Evolutionary conservation across 2,797 vertebrate species (phyloP), one percentile per base, ranked within the genome.

Genomic region (Linurgus olivaceus): DNA sequence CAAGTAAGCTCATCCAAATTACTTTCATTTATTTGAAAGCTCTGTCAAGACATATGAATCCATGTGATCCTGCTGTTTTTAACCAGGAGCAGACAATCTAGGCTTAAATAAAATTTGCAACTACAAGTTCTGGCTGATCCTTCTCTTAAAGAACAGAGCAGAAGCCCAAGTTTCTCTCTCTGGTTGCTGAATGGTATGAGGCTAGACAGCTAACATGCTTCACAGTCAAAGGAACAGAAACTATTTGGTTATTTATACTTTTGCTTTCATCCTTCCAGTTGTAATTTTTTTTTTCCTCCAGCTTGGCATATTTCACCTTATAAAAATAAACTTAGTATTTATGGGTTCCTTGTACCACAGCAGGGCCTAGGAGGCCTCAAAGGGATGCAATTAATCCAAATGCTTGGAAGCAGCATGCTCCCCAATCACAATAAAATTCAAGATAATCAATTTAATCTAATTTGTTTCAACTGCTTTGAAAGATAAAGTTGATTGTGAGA

Each of bases 391-490:
- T 97, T 97, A 96, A 95, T 92, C 31, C 18, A 31, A 94, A 90
- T 89, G 84, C 44, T 67, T 95, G 80, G 79, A 93, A 96, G 85
- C 89, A 97, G 88, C 95, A 86, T 75, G 93, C n/a, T 91, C 73
- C 19, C 77, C 38, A 94, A 44, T 57, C 50, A 79, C 51, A 75
- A 63, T 62, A 83, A 95, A 97, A 96, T 81, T 90, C 61, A 86
- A 73, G 33, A 48, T 94, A 93, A 97, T 95, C 3, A 92, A 93
- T 97, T 96, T 88, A 75, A 55, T 45, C 82, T 94, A 68, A 88
- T 94, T 94, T 96, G 15, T 90, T 96, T 88, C 94, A 95, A 94
- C 52, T 86, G 55, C 84, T 96, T 91, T 78, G 54, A 96, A 95
- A 97, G 67, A 81, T 80, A 29, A 96, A 95, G 63, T 94, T 84